Conservation (phyloP, 1,140 invertebrate genomes). For the Pomacea maculata region DNA sequence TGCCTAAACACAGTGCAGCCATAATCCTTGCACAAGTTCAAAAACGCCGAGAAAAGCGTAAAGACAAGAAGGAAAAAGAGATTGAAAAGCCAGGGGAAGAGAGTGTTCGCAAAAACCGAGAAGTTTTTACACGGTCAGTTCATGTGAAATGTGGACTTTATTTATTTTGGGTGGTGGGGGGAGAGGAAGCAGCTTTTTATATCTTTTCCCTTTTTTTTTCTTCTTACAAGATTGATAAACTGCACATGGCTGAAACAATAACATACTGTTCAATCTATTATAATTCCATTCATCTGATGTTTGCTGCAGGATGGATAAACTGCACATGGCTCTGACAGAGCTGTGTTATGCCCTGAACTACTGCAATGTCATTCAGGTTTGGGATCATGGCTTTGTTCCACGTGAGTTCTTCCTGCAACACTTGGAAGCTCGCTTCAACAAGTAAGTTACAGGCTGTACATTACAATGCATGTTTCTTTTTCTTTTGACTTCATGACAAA, state of each 20-base stretch:
- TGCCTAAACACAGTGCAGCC: constrained; percentile 94
- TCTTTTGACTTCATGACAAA: not conserved
- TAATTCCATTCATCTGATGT: too few species aligned
- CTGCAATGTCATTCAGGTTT: constrained; percentile 94
- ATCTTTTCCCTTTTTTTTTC: too few species aligned
- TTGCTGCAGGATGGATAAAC: constrained; percentile 88
- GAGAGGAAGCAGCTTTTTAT: too few species aligned
- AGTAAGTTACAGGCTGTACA: constrained; percentile 52
- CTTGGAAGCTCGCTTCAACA: constrained; percentile 82
- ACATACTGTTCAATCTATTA: too few species aligned
- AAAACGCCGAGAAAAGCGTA: constrained; percentile 53
- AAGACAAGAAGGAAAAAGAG: constrained; percentile 55
- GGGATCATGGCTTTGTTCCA: constrained; percentile 99
- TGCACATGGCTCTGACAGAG: constrained; percentile 98
- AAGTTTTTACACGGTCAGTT: constrained; percentile 12
- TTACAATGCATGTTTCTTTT: not conserved
- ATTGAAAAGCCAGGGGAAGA: constrained; percentile 82
- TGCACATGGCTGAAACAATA: too few species aligned
- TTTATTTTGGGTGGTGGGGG: too few species aligned
- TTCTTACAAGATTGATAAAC: too few species aligned
- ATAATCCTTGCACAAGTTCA: constrained; percentile 77
- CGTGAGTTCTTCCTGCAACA: constrained; percentile 97
- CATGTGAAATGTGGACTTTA: too few species aligned
- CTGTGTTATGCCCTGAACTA: constrained; percentile 97
- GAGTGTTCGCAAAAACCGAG: constrained; percentile 88